Evolutionary conservation across 2,797 vertebrate genomes (phyloP).

Genomic region (Acanthopagrus latus): DNA sequence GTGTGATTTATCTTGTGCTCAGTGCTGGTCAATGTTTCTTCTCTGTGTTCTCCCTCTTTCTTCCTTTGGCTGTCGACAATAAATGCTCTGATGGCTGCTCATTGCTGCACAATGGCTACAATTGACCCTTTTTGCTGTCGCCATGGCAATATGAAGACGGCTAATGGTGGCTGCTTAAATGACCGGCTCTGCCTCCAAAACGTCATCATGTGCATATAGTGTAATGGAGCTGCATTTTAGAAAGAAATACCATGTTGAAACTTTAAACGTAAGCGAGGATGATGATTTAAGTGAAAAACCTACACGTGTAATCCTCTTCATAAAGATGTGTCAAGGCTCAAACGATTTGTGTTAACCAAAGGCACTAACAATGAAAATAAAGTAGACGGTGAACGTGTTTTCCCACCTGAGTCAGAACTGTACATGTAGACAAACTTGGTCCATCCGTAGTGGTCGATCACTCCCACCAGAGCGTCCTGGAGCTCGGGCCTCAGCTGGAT

Average conservation of each 20-base stretch:
- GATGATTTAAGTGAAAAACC: background rate
- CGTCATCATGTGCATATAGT: background rate
- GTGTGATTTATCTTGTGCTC: conserved; percentile 55
- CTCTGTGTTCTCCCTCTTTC: conserved; percentile 30
- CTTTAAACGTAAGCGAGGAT: background rate
- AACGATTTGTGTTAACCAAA: background rate
- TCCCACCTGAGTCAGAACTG: conserved; percentile 94
- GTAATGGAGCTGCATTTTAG: background rate
- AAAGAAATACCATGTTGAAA: background rate
- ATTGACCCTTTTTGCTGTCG: conserved; percentile 65
- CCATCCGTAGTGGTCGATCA: conserved; percentile 97
- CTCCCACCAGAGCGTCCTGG: conserved; percentile 95
- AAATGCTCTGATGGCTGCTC: conserved; percentile 54
- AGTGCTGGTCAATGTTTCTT: conserved; percentile 50
- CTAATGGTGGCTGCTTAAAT: conserved; percentile 46
- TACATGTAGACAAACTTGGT: conserved; percentile 99
- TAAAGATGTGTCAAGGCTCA: background rate
- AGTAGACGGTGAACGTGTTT: background rate
- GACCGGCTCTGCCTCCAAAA: conserved; percentile 17
- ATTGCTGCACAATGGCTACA: conserved; percentile 55
- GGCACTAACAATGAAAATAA: background rate
- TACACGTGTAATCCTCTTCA: background rate
- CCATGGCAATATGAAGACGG: conserved; percentile 68
- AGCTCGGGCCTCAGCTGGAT: conserved; percentile 98
- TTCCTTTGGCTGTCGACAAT: conserved; percentile 31